Conservation (phyloP, 1,140 invertebrate species). For the Macrotrachela quadricornifera region DNA sequence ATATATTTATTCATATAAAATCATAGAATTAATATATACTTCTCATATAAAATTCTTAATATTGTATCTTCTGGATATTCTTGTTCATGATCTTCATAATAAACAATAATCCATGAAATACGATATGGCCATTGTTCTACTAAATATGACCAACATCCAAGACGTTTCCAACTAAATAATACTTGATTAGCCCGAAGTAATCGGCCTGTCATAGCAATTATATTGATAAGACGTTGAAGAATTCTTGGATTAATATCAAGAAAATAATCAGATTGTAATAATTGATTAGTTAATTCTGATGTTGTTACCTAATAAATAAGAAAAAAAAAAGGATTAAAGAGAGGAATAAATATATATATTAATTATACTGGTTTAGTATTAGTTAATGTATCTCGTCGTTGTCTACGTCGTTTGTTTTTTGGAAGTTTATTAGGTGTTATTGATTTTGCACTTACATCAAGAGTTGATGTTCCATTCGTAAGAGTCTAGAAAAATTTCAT, state of each 20-base stretch:
- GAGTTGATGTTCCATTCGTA: not conserved
- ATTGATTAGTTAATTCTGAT: constrained; percentile 20
- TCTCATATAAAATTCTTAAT: constrained; percentile 39
- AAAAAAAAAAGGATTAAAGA: too few relatives aligned
- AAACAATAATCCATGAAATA: constrained; percentile 84
- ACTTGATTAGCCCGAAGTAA: constrained; percentile 91
- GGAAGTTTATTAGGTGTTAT: not conserved
- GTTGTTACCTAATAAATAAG: constrained; percentile 13
- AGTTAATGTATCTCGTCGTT: not conserved
- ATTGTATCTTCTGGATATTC: constrained; percentile 59
- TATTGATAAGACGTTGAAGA: constrained; percentile 86
- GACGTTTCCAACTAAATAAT: constrained; percentile 92
- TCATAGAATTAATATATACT: too few relatives aligned
- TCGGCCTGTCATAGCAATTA: constrained; percentile 78
- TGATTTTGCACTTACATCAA: not conserved
- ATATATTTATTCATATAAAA: too few relatives aligned
- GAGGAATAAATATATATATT: not conserved
- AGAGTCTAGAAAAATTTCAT: not conserved
- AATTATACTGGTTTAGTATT: not conserved
- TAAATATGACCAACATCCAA: constrained; percentile 89
- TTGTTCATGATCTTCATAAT: constrained; percentile 69
- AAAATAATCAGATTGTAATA: constrained; percentile 28
- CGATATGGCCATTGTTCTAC: constrained; percentile 95
- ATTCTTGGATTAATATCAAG: constrained; percentile 80
- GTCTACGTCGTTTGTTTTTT: not conserved